These are phyloP conservation scores for Thamnophis elegans DNA, from an alignment of 2,797 vertebrate genomes.

Conservation along the genomic window DNA sequence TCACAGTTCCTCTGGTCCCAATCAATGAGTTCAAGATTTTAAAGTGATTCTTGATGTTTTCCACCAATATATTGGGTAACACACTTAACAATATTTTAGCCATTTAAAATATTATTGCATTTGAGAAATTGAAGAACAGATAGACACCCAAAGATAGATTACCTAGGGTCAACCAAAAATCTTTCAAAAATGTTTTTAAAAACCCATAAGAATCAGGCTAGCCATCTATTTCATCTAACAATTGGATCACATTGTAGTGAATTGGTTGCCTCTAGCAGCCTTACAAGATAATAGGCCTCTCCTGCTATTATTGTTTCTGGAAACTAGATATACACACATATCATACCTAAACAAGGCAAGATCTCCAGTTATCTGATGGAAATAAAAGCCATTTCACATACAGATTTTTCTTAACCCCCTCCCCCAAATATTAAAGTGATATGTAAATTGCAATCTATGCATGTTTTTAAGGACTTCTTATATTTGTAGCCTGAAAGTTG, in stretches of 20 bases:
- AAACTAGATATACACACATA: not conserved
- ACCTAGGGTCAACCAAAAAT: not conserved
- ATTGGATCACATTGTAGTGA: not conserved
- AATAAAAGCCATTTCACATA: not conserved
- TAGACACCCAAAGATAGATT: not conserved
- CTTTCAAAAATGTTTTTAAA: not conserved
- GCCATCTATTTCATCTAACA: not conserved
- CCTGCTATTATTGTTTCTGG: not conserved
- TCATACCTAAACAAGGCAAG: not conserved
- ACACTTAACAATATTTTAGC: not conserved
- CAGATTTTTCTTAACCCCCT: not conserved
- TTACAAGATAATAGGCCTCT: not conserved
- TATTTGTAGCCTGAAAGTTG: not conserved
- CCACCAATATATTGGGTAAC: not conserved
- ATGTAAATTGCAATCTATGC: not conserved
- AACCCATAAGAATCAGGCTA: not conserved
- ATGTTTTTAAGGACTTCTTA: not conserved
- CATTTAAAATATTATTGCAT: not conserved
- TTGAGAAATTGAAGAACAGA: not conserved
- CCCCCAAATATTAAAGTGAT: not conserved
- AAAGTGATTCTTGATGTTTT: not conserved
- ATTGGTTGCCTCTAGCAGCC: not conserved
- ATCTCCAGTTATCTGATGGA: not conserved
- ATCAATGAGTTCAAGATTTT: not conserved
- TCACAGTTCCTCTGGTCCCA: not conserved